A percentile compares a stretch with the other conserved stretches of the same genome.
Evolutionary conservation across 1,140 invertebrate species (phyloP).

Genomic region (Drosophila rhopaloa): DNA sequence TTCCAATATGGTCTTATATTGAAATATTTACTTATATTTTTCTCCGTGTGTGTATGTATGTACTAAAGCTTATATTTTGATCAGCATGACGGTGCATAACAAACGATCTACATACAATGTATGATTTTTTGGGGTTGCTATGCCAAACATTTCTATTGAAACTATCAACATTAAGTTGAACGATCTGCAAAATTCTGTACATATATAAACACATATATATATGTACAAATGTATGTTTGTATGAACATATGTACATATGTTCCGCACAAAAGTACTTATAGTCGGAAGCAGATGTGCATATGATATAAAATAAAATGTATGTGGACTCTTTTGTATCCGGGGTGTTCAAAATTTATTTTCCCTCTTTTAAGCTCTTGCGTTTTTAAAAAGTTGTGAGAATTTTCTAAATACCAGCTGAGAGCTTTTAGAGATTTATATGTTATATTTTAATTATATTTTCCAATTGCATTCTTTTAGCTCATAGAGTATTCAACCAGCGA

Average conservation of each 20-base stretch:
- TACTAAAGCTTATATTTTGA: conserved; percentile 25
- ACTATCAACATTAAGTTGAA: conserved; percentile 55
- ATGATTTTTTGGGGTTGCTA: conserved; percentile 50
- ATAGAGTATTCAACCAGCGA: conserved; percentile 6
- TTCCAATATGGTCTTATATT: not conserved
- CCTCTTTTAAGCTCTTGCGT: conserved; percentile 1
- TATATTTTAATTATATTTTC: not conserved
- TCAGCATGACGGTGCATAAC: conserved; percentile 53
- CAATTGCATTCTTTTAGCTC: not conserved
- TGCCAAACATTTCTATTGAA: conserved; percentile 51
- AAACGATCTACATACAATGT: conserved; percentile 53
- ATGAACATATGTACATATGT: conserved; percentile 14
- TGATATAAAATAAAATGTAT: conserved; percentile 4
- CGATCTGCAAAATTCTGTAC: conserved; percentile 49
- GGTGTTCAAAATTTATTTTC: not conserved
- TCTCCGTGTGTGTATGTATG: conserved; percentile 15
- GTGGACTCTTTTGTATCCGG: conserved; percentile 10
- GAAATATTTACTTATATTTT: not conserved
- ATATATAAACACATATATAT: conserved; percentile 11
- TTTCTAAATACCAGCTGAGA: not conserved
- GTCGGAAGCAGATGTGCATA: conserved; percentile 27
- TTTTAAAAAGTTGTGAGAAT: not conserved
- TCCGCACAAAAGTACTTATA: conserved; percentile 15
- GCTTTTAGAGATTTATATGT: not conserved
- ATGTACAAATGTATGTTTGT: conserved; percentile 4